Percentiles rank a stretch among this genome's conserved stretches.
Evolutionary conservation across 1,140 invertebrate genomes (phyloP).

Genomic region (Metopolophium dirhodum): DNA sequence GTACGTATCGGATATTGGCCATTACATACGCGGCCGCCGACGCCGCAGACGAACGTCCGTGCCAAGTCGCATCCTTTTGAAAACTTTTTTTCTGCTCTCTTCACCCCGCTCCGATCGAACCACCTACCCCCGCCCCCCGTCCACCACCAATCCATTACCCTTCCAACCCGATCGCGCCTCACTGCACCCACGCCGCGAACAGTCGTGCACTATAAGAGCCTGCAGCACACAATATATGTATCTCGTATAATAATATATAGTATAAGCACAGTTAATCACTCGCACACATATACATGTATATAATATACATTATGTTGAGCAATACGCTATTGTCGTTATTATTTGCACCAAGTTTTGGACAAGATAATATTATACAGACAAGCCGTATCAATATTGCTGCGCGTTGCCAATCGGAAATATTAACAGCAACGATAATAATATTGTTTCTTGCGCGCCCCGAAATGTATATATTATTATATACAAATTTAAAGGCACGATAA

Average conservation of each 20-base stretch:
- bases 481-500: not conserved
- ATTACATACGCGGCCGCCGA: not conserved
- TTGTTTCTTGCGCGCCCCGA: not conserved
- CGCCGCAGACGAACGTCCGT: not conserved
- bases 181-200: not conserved
- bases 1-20: slow-evolving; percentile 11
- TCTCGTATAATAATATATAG: not conserved
- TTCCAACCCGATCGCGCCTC: not conserved
- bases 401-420: not conserved
- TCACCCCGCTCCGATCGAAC: not conserved
- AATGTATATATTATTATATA: not conserved
- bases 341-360: not conserved
- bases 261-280: not conserved
- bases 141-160: not conserved
- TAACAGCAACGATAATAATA: not conserved
- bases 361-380: not conserved
- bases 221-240: too few relatives aligned
- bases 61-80: not conserved
- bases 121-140: too few relatives aligned
- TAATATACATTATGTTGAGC: not conserved
- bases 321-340: not conserved
- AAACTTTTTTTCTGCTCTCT: not conserved
- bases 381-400: not conserved
- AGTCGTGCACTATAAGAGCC: not conserved
- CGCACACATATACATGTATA: too few relatives aligned